Evolutionary conservation across 2,113 vertebrate species (phyloP).

Genomic region (Cricetomys ansorgei): DNA sequence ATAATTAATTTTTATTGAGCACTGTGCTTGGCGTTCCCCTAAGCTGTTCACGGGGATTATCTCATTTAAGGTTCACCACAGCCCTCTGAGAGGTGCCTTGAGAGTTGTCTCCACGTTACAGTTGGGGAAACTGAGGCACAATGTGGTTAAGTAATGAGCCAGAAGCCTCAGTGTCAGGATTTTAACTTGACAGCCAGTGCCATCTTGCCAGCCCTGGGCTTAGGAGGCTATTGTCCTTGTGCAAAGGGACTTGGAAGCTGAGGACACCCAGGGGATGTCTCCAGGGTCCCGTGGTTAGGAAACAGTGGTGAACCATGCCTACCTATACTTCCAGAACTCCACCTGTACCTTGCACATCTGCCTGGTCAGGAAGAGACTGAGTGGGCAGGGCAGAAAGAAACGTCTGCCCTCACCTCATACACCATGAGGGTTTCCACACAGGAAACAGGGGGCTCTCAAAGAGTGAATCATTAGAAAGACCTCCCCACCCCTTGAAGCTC

Average conservation of each 20-base stretch:
- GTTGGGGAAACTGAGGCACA: conserved; percentile 41
- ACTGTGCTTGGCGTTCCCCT: neutral
- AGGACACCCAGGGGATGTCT: neutral
- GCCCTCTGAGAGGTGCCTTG: neutral
- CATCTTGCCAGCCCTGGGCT: neutral
- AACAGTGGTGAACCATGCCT: too few relatives aligned
- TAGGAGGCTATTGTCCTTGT: accelerated
- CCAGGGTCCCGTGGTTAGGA: neutral
- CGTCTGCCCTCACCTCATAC: neutral
- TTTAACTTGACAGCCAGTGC: neutral
- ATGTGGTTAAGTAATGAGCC: accelerated
- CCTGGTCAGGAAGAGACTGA: neutral
- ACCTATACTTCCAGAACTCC: neutral
- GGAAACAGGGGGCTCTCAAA: neutral
- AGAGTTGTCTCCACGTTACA: neutral
- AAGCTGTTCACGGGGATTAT: neutral
- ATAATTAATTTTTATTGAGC: conserved; percentile 68
- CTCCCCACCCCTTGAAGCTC: neutral
- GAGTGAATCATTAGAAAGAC: neutral
- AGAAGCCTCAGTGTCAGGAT: accelerated
- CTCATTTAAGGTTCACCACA: neutral
- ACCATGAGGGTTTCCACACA: neutral
- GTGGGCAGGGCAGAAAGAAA: neutral
- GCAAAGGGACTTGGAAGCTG: neutral
- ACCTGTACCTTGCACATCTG: too few relatives aligned